Percentiles rank a stretch among this genome's conserved stretches.
Evolutionary conservation across 2,888 invertebrate species (phyloP).

Genomic region (Sminthurinus aureus): DNA sequence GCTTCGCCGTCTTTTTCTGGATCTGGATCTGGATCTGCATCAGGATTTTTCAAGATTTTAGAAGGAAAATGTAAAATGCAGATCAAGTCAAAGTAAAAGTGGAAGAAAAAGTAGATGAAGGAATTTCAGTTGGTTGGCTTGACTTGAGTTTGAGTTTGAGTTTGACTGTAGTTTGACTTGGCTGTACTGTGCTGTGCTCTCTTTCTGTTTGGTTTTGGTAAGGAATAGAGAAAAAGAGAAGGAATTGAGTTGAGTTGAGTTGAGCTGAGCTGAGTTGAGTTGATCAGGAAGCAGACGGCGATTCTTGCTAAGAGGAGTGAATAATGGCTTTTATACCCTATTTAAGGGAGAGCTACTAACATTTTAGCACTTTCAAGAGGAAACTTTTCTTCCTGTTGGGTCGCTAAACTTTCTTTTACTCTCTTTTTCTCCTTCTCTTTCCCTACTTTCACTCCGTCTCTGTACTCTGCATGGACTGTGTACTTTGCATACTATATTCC

Average conservation of each 20-base stretch:
- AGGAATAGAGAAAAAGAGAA: neutral
- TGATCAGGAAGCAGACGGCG: conserved; percentile 37
- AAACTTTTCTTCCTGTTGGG: conserved; percentile 20
- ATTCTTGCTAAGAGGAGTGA: conserved; percentile 29
- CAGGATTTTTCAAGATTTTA: too few species aligned
- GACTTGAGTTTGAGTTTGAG: neutral
- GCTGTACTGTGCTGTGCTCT: too few species aligned
- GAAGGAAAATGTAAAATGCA: too few species aligned
- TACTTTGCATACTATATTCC: neutral
- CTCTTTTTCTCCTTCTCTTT: conserved; percentile 7
- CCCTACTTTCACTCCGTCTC: neutral
- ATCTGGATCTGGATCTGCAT: too few species aligned
- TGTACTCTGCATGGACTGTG: neutral
- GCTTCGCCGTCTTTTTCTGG: too few species aligned
- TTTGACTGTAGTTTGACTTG: neutral
- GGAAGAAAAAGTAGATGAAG: too few species aligned
- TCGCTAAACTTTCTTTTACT: conserved; percentile 15
- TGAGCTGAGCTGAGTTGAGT: neutral
- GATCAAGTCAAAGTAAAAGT: too few species aligned
- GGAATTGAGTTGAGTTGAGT: neutral
- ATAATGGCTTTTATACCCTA: conserved; percentile 33
- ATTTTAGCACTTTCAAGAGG: conserved; percentile 26
- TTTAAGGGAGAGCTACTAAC: conserved; percentile 34
- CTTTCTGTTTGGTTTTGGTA: neutral
- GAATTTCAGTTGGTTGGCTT: too few species aligned